These are phyloP conservation scores for Ephydatia muelleri DNA, from an alignment of 37 sponge, comb jelly and placozoan genomes.

Conservation along the genomic window DNA sequence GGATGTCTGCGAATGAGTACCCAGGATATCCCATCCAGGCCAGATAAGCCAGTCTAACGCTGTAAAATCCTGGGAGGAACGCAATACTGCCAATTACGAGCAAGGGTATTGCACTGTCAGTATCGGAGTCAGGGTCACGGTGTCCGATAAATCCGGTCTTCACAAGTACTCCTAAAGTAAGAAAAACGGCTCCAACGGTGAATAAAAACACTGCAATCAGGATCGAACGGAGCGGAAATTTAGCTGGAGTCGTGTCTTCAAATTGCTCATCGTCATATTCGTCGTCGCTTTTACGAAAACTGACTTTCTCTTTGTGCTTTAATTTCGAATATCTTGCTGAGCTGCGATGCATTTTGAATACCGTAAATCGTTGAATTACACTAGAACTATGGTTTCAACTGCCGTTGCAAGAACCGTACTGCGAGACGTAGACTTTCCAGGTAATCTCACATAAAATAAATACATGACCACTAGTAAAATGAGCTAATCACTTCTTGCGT, in stretches of 20 bases:
- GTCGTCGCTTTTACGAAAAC: slow-evolving; percentile 6
- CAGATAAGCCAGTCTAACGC: slow-evolving; percentile 59
- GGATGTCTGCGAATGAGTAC: slow-evolving; percentile 59
- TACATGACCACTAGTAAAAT: no score
- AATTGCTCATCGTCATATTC: slow-evolving; percentile 38
- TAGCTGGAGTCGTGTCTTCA: slow-evolving; percentile 4
- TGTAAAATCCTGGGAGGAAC: slow-evolving; percentile 60
- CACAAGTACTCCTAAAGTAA: slow-evolving; percentile 44
- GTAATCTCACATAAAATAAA: slow-evolving; percentile 22
- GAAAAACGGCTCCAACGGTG: slow-evolving; percentile 24
- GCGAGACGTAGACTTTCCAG: slow-evolving; percentile 44
- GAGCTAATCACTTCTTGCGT: background rate
- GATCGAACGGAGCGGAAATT: slow-evolving; percentile 43
- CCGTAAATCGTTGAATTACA: background rate
- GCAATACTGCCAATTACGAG: slow-evolving; percentile 39
- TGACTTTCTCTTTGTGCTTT: background rate
- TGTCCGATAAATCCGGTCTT: slow-evolving; percentile 37
- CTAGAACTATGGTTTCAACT: slow-evolving; percentile 9
- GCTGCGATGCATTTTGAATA: background rate
- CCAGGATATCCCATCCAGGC: slow-evolving; percentile 63
- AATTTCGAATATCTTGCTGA: slow-evolving; percentile 20
- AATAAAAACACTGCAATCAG: slow-evolving; percentile 37
- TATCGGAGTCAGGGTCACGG: background rate
- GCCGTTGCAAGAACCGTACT: slow-evolving; percentile 27
- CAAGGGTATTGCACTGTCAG: slow-evolving; percentile 25